Conservation (phyloP, 2,888 invertebrate genomes). For the Caenorhabditis doughertyi region DNA sequence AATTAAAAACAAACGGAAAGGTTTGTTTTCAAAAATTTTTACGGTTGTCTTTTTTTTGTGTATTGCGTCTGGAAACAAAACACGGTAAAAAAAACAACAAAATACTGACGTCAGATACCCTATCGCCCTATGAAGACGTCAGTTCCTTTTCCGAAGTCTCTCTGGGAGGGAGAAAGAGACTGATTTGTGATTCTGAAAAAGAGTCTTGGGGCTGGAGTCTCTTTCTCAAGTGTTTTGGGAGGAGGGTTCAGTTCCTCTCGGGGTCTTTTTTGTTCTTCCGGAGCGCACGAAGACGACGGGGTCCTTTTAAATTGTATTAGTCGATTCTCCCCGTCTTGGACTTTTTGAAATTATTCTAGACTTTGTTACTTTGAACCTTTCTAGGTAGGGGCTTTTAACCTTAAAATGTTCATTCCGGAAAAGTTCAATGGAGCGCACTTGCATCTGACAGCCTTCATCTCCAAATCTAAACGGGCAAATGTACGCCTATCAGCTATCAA, state of each 20-base stretch:
- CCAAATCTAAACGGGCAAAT: too few species aligned
- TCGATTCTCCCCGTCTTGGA: not conserved
- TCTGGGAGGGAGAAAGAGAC: not conserved
- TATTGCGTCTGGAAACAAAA: too few species aligned
- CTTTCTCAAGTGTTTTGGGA: slow-evolving; percentile 24
- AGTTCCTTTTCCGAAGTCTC: not conserved
- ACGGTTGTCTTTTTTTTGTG: too few species aligned
- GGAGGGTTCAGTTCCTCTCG: not conserved
- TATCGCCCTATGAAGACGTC: not conserved
- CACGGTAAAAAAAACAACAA: too few species aligned
- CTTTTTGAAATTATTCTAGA: not conserved
- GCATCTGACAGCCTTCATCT: too few species aligned
- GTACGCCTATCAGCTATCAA: not conserved
- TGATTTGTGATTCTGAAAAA: slow-evolving; percentile 23
- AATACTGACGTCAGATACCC: too few species aligned
- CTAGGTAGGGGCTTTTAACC: too few species aligned
- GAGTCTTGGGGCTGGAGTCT: too few species aligned
- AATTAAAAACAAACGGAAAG: too few species aligned
- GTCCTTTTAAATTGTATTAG: slow-evolving; percentile 21
- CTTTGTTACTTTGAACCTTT: not conserved
- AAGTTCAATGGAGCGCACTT: too few species aligned
- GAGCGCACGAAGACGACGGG: not conserved
- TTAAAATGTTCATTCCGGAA: too few species aligned
- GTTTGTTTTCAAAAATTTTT: not conserved
- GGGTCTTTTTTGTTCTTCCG: slow-evolving; percentile 21